Conservation (phyloP, 1,140 invertebrate species). For the Ericerus pela region DNA sequence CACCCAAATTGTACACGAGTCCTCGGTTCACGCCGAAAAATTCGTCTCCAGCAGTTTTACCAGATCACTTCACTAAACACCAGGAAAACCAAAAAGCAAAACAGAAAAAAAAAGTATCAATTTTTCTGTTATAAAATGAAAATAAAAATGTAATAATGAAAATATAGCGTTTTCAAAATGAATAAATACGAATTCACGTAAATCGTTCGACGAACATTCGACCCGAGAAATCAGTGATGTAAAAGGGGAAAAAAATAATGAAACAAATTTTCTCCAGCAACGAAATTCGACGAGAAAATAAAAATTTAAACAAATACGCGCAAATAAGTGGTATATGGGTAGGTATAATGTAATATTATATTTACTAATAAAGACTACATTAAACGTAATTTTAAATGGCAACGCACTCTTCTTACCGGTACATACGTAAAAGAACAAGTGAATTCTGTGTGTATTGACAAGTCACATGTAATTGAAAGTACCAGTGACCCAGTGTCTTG, state of each 20-base stretch:
- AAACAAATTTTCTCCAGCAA: background rate
- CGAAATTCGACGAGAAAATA: background rate
- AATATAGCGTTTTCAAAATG: no score
- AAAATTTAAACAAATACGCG: constrained; percentile 1
- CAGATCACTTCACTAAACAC: constrained; percentile 4
- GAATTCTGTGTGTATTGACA: constrained; percentile 6
- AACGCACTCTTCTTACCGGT: no score
- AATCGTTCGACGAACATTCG: background rate
- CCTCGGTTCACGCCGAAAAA: no score
- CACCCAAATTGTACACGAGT: no score
- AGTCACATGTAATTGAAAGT: constrained; percentile 8
- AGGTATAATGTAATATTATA: no score
- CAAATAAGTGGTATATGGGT: no score
- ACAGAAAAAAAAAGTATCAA: background rate
- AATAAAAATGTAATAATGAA: no score
- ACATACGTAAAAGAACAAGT: constrained; percentile 2
- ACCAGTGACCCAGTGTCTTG: constrained; percentile 5
- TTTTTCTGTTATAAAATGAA: no score
- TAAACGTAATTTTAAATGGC: no score
- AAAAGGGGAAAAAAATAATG: background rate
- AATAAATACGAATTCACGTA: no score
- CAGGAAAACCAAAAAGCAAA: background rate
- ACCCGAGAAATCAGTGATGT: background rate
- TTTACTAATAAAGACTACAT: no score
- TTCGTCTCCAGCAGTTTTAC: no score